Conservation (phyloP, 2,797 vertebrate genomes). For the Enteromius mattozi region DNA sequence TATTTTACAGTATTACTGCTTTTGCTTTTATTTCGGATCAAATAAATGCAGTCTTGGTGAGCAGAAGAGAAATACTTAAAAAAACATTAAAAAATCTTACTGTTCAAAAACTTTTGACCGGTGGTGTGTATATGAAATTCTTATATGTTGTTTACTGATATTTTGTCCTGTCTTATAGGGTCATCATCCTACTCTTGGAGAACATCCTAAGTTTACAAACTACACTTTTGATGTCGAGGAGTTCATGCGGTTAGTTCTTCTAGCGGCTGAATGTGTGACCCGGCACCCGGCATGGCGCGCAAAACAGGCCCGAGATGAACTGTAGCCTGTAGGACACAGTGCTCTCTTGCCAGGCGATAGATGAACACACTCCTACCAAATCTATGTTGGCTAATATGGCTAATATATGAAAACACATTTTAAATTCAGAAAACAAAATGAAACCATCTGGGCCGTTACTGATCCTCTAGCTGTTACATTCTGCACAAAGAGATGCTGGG, state of each 20-base stretch:
- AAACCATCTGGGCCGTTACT: neutral
- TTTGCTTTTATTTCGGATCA: neutral
- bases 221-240: slow-evolving; percentile 93
- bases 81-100: neutral
- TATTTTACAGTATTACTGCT: neutral
- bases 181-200: slow-evolving; percentile 94
- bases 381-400: neutral
- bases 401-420: slow-evolving; percentile 15
- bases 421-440: neutral
- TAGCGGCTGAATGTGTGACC: slow-evolving; percentile 84
- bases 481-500: neutral
- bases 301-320: slow-evolving; percentile 81
- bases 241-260: slow-evolving; percentile 90
- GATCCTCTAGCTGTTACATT: neutral
- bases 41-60: neutral
- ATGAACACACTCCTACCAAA: slow-evolving; percentile 18
- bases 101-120: neutral
- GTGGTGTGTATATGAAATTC: neutral
- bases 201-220: slow-evolving; percentile 98
- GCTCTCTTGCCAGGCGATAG: slow-evolving; percentile 3
- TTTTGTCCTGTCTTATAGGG: slow-evolving; percentile 81
- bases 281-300: slow-evolving; percentile 86
- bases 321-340: slow-evolving; percentile 69
- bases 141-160: neutral
- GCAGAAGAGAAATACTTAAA: neutral